Conservation (phyloP, 2,113 vertebrate genomes). For the Cettia cetti region DNA sequence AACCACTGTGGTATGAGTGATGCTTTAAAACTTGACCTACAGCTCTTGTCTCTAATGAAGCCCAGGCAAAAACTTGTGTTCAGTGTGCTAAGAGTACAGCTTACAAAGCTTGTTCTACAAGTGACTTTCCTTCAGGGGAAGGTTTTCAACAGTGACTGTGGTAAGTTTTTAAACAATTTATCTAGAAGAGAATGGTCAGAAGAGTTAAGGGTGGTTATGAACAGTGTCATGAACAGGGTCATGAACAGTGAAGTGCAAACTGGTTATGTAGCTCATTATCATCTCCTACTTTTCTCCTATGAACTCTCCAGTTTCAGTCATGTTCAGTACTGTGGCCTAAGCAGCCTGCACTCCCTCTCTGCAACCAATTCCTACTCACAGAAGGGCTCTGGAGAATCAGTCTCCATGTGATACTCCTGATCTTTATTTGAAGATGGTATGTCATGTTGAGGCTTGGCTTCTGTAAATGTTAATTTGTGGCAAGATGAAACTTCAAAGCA, state of each 20-base stretch:
- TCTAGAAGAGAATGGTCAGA: neutral
- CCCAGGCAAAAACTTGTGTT: neutral
- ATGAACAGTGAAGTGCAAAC: neutral
- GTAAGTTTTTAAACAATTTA: neutral
- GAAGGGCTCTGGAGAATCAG: neutral
- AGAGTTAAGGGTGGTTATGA: neutral
- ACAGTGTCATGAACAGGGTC: no score
- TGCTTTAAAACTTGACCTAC: neutral
- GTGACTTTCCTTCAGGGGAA: neutral
- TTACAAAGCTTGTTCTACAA: neutral
- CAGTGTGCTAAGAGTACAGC: neutral
- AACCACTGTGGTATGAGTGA: neutral
- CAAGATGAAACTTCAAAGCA: neutral
- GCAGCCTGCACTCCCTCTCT: neutral
- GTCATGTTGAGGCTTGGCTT: neutral
- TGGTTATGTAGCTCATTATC: neutral
- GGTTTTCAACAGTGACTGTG: neutral
- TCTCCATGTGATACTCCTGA: neutral
- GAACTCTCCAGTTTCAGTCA: neutral
- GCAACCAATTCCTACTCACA: neutral
- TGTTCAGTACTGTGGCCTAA: neutral
- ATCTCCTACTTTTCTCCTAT: neutral
- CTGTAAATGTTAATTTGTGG: neutral
- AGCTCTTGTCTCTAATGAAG: neutral
- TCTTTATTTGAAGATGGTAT: neutral